Percentiles rank a stretch among this genome's conserved stretches.
These are phyloP conservation scores for Catonia carolina DNA, from an alignment of 2,888 invertebrate genomes.

Conservation along the genomic window DNA sequence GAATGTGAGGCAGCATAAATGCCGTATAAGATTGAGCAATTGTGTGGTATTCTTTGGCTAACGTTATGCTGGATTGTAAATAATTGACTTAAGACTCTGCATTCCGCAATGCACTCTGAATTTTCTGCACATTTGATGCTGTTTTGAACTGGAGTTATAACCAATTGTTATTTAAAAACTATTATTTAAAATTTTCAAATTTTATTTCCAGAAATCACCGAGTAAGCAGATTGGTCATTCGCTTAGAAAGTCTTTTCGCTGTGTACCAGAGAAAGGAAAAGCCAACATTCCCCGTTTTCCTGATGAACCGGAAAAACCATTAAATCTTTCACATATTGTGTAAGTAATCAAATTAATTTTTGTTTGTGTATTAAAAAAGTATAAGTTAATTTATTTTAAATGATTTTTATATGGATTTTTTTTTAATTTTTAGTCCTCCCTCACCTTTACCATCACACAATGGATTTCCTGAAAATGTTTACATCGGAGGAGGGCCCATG, in stretches of 20 bases:
- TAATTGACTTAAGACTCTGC: too few species aligned
- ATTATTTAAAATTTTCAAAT: slow-evolving; percentile 5
- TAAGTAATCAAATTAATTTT: slow-evolving; percentile 47
- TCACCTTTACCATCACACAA: slow-evolving; percentile 90
- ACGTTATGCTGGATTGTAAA: too few species aligned
- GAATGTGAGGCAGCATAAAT: too few species aligned
- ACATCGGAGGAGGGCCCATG: slow-evolving; percentile 50
- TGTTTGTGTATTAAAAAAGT: neutral
- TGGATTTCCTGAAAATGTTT: slow-evolving; percentile 72
- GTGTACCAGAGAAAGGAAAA: slow-evolving; percentile 86
- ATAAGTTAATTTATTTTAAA: neutral
- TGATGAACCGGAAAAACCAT: slow-evolving; percentile 87
- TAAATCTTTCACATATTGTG: slow-evolving; percentile 95
- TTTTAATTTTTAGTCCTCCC: slow-evolving; percentile 60
- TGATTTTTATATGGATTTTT: neutral
- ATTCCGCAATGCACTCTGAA: too few species aligned
- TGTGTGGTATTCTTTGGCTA: too few species aligned
- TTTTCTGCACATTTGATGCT: too few species aligned
- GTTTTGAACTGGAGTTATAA: too few species aligned
- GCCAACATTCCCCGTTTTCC: slow-evolving; percentile 80
- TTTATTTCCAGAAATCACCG: slow-evolving; percentile 71
- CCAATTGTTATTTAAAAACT: neutral
- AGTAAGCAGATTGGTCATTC: slow-evolving; percentile 96
- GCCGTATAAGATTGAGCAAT: too few species aligned
- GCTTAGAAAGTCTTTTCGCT: slow-evolving; percentile 92